phyloP scores from a whole-genome alignment of 2,113 vertebrate species.

The Grammomys surdaster region DNA sequence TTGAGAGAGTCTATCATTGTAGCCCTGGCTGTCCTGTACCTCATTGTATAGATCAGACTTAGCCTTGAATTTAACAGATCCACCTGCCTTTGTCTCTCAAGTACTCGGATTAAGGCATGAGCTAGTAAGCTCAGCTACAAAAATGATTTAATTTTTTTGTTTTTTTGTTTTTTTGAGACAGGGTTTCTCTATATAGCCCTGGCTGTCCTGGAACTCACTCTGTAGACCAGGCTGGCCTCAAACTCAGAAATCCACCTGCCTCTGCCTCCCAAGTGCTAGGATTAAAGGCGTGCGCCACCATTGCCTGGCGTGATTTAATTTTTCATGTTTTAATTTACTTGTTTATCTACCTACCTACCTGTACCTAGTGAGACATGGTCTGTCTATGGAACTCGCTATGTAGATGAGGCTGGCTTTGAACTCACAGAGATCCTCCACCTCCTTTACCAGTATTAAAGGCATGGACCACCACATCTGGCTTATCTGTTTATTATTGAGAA shows the following conservation, averaged over 20 bases:
- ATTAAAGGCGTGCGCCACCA: neutral
- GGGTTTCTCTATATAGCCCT: no score
- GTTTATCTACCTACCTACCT: neutral
- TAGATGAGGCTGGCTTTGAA: neutral
- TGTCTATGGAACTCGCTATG: neutral
- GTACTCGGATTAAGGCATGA: no score
- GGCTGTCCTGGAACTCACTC: no score
- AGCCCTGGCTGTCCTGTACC: no score
- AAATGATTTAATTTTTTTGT: no score
- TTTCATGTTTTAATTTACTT: neutral
- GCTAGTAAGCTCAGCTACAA: no score
- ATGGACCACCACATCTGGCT: neutral
- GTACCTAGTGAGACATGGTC: neutral
- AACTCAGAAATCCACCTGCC: neutral
- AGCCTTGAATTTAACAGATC: no score
- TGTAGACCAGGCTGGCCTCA: no score
- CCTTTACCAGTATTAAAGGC: neutral
- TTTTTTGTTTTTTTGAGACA: no score
- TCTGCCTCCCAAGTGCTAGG: neutral
- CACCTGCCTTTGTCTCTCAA: no score
- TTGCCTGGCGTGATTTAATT: neutral
- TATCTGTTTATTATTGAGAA: neutral
- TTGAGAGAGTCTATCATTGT: no score
- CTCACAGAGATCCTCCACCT: neutral
- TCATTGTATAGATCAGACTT: no score